Evolutionary conservation across 2,797 vertebrate species (phyloP).

Genomic region (Enteromius fasciolatus): DNA sequence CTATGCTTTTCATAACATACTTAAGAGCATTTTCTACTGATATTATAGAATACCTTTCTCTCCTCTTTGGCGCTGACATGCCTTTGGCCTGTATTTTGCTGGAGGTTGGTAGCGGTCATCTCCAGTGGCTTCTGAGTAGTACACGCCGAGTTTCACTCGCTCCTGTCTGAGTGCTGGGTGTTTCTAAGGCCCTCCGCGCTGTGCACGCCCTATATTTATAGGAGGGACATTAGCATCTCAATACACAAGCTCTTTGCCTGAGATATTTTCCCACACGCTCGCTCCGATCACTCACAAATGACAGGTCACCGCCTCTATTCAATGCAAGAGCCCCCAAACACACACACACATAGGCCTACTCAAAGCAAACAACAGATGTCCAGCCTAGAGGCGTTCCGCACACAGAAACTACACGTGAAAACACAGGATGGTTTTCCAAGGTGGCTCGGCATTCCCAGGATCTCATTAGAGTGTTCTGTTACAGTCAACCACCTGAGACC

Average conservation of each 20-base stretch:
- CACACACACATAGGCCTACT: constrained; percentile 49
- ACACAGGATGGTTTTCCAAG: constrained; percentile 56
- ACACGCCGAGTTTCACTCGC: constrained; percentile 42
- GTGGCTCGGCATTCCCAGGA: constrained; percentile 72
- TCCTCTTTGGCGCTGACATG: constrained; percentile 81
- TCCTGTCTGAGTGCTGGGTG: constrained; percentile 59
- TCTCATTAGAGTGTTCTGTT: constrained; percentile 77
- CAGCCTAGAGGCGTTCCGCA: constrained; percentile 77
- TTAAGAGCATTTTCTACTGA: background rate
- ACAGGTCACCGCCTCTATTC: constrained; percentile 89
- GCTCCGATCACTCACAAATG: constrained; percentile 87
- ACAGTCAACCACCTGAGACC: constrained; percentile 74
- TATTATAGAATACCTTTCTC: constrained; percentile 81
- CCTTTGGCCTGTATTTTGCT: constrained; percentile 69
- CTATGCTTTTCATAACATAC: background rate
- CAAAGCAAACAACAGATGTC: constrained; percentile 86
- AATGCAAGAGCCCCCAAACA: constrained; percentile 74
- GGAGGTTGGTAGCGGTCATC: constrained; percentile 82
- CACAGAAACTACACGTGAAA: constrained; percentile 62
- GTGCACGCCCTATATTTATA: constrained; percentile 84
- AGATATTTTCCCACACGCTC: constrained; percentile 88
- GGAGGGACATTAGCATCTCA: constrained; percentile 87
- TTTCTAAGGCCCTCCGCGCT: constrained; percentile 77
- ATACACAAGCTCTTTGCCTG: constrained; percentile 81
- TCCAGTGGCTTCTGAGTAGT: constrained; percentile 46